Percentiles rank a stretch among this genome's conserved stretches.
Conservation (phyloP, 2,113 vertebrate genomes). For the Leucopternis melanops region DNA sequence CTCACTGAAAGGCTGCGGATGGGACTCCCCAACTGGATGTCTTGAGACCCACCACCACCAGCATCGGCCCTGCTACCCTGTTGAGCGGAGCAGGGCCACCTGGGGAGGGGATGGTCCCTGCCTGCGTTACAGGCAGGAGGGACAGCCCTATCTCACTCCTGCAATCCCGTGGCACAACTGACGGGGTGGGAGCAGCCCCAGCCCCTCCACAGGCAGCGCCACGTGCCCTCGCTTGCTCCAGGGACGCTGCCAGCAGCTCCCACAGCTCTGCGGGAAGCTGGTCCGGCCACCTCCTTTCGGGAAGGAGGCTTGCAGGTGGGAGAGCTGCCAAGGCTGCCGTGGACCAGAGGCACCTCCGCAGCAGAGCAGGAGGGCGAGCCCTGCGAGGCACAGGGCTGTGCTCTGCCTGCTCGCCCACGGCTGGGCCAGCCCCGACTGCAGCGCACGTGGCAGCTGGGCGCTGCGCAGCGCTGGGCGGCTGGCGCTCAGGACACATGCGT, state of each 20-base stretch:
- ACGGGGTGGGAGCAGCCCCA: not conserved
- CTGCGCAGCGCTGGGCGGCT: rapidly evolving
- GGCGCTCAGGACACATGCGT: rapidly evolving
- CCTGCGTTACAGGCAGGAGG: not conserved
- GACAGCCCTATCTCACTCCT: not conserved
- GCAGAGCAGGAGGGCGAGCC: not conserved
- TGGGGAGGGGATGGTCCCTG: not conserved
- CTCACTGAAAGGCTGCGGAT: not conserved
- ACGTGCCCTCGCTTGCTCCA: not conserved
- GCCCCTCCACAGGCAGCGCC: not conserved
- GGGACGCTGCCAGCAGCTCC: not conserved
- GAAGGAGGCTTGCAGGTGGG: not conserved
- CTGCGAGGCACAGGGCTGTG: rapidly evolving
- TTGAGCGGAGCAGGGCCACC: not conserved
- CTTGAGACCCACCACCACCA: not conserved
- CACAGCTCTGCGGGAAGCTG: not conserved
- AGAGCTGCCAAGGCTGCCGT: not conserved
- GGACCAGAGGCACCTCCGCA: not conserved
- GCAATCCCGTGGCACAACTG: not conserved
- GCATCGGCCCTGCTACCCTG: not conserved
- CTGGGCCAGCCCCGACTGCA: not conserved
- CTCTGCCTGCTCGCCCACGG: not conserved
- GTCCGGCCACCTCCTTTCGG: not conserved
- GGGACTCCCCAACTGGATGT: not conserved
- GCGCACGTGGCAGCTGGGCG: not conserved